Base-by-base conservation (phyloP, 37 sponge, comb jelly and placozoan genomes). In the Haliclona indistincta region DNA sequence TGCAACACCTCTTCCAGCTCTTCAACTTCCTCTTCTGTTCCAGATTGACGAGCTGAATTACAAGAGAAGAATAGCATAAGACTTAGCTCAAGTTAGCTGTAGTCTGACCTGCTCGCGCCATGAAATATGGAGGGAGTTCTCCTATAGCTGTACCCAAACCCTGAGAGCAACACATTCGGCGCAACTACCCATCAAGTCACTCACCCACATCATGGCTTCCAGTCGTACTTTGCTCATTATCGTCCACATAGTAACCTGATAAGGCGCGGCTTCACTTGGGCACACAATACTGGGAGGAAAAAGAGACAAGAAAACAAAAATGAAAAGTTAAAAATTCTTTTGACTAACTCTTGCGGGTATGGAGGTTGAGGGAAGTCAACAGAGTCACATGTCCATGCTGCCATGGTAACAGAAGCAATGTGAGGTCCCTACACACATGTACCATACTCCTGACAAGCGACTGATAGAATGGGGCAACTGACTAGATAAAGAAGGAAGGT, bases 101-200 rank as follows among this genome's bases (percentile, higher is more conserved):
- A n/a, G 30, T 30, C 75, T 39, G 30, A 90, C 91, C 91, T 65
- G 99, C 96, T 73, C 96, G 76, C 34, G 99, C 99, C 96, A 99
- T 95, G 86, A 99, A 99, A 66, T 99, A 99, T 19, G 99, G 99
- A 42, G 99, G 99, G 32, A 99, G 75, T 53, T 99, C 99, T 30
- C 99, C 99, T 35, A 99, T 67, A 17, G 99, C 99, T 15, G 99
- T 95, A 3, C 99, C 99, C 71, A 84, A 80, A 33, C 98, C 97
- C 94, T 94, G 52, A 2, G 5, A 67, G 35, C 32, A 13, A 68
- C 3, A 62, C 20, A 62, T 10, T 62, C 15, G 34, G 15, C 15
- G 64, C 64, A 11, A 62, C 15, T 62, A 62, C 15, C 10, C 29
- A 10, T 62, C 33, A 67, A 67, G 11, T 38, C 42, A 83, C 86